Base-by-base conservation (phyloP, 2,113 vertebrate genomes). In the Bufo bufo region DNA sequence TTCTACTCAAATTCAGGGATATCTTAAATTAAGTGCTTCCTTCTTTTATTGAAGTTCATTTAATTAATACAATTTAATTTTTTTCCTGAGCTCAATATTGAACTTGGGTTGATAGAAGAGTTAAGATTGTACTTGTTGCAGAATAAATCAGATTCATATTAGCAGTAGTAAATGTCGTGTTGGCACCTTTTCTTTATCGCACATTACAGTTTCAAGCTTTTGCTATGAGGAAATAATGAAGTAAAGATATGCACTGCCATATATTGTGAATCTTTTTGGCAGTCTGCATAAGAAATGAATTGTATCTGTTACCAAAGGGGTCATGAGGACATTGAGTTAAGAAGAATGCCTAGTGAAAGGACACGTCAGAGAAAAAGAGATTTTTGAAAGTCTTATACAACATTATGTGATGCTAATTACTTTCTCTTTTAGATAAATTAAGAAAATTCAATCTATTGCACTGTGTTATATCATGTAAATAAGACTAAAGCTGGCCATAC, bases 101-200 rank as follows among this genome's bases (percentile, higher is more conserved):
- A 33, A 77, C 7, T 23, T 20, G 49, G 14, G 12, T 19, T 89
- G 78, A 89, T 82, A 94, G 94, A 95, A 95, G 93, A 92, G 94
- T 96, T 96, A 96, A 96, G 92, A 93, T 90, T 91, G 93, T 93
- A 94, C 94, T 95, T 92, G 92, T 94, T 92, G 91, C 92, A 92
- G 94, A 96, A 97, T 96, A 95, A 97, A 97, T 96, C 95, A 95
- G 94, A 97, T 97, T 97, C 95, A 96, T 96, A 96, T 97, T 97
- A 96, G 94, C 95, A 92, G 94, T 94, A 95, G 94, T 95, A 95
- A 97, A 97, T 96, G 96, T 96, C 97, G 96, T 95, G 95, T 94
- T 96, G 96, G 94, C 95, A 96, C 94, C 94, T 95, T 95, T 95
- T 95, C 92, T 94, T 97, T 95, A 95, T 94, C 93, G 94, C 95